A percentile compares a stretch with the other conserved stretches of the same genome.
These are phyloP conservation scores for Falco naumanni DNA, from an alignment of 2,797 vertebrate species.

Conservation along the genomic window DNA sequence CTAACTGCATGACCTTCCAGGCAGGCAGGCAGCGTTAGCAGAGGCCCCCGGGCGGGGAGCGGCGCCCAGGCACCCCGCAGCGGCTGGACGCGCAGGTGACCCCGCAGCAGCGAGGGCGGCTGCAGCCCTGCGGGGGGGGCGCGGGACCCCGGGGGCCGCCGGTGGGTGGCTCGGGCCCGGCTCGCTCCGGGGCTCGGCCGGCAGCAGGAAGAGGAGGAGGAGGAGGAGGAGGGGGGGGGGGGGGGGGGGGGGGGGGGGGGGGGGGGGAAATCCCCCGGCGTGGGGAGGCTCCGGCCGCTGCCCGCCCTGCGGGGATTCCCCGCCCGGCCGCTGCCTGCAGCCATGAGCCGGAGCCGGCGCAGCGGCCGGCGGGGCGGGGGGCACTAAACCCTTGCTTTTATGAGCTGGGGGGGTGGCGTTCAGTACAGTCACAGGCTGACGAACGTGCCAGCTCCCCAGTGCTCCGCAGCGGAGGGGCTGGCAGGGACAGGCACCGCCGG, in stretches of 20 bases:
- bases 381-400: neutral
- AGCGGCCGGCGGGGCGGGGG: neutral
- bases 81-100: neutral
- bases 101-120: neutral
- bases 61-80: neutral
- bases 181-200: neutral
- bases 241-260: neutral
- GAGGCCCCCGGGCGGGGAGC: neutral
- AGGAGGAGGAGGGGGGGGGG: neutral
- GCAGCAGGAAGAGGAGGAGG: neutral
- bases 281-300: neutral
- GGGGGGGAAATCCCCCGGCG: neutral
- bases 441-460: accelerated
- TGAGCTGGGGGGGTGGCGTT: neutral
- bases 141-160: neutral
- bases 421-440: neutral
- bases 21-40: neutral
- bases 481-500: neutral
- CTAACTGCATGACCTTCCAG: neutral
- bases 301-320: neutral
- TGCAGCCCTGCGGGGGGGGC: neutral
- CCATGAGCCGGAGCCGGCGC: neutral
- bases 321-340: neutral
- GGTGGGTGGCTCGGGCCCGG: neutral
- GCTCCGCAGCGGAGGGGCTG: neutral